phyloP scores from a whole-genome alignment of 2,113 vertebrate species.

The Murina feae region DNA sequence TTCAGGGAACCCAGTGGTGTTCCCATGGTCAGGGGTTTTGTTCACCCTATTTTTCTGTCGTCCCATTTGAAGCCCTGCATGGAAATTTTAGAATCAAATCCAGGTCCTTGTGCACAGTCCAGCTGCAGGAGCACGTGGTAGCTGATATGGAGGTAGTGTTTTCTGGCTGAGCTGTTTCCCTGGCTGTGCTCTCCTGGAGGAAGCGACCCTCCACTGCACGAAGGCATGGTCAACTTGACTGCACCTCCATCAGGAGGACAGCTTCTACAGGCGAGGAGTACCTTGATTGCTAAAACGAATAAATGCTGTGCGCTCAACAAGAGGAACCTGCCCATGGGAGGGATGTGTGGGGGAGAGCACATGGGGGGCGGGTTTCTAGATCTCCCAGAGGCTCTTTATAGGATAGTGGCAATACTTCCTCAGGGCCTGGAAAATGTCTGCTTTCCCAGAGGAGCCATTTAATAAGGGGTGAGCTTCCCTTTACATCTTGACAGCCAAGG shows the following conservation, averaged over 20 bases:
- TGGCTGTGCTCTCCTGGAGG: background rate
- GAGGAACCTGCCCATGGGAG: background rate
- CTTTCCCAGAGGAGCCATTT: background rate
- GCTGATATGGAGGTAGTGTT: background rate
- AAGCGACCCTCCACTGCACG: background rate
- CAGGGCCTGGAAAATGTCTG: background rate
- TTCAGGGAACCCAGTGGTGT: background rate
- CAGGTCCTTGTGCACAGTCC: background rate
- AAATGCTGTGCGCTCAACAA: background rate
- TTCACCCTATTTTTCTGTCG: background rate
- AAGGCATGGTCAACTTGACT: background rate
- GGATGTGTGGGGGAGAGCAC: fast-evolving
- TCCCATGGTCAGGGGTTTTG: background rate
- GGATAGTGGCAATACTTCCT: background rate
- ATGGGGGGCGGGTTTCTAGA: fast-evolving
- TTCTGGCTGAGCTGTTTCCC: background rate
- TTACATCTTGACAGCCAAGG: background rate
- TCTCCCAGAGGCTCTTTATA: background rate
- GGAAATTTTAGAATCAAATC: background rate
- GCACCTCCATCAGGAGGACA: background rate
- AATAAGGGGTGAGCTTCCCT: background rate
- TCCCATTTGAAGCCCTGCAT: background rate
- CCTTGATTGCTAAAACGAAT: background rate
- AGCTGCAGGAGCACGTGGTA: background rate
- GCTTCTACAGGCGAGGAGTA: background rate